Evolutionary conservation across 2,797 vertebrate genomes (phyloP).

Genomic region (Thunnus albacares): DNA sequence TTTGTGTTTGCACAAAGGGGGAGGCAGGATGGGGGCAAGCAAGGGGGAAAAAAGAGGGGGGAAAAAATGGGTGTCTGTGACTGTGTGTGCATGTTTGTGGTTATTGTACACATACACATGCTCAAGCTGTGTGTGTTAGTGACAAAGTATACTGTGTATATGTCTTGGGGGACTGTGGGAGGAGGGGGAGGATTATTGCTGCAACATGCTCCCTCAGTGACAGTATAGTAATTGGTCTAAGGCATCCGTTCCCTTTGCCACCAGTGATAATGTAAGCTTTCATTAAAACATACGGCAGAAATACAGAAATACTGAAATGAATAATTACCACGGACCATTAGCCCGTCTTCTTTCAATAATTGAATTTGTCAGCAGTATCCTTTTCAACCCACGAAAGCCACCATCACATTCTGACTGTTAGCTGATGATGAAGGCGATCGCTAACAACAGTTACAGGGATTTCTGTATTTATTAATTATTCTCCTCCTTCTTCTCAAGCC

Average conservation of each 20-base stretch:
- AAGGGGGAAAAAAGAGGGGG: neutral
- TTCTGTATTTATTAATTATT: constrained; percentile 48
- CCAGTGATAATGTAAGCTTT: constrained; percentile 89
- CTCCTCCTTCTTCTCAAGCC: constrained; percentile 38
- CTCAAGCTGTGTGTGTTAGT: constrained; percentile 12
- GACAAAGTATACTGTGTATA: constrained; percentile 17
- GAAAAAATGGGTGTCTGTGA: constrained; percentile 19
- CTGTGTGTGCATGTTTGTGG: constrained; percentile 41
- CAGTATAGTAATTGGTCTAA: constrained; percentile 68
- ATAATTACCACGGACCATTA: constrained; percentile 97
- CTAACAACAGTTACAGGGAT: constrained; percentile 32
- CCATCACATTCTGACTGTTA: constrained; percentile 79
- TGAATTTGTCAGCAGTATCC: constrained; percentile 98
- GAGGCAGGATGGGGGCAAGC: constrained; percentile 32
- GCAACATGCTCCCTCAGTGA: constrained; percentile 57
- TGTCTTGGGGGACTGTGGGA: constrained; percentile 14
- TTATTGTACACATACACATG: constrained; percentile 41
- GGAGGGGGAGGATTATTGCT: constrained; percentile 51
- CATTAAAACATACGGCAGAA: constrained; percentile 94
- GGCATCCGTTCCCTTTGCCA: constrained; percentile 74
- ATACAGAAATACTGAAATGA: constrained; percentile 91
- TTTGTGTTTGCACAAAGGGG: constrained; percentile 53
- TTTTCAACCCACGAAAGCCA: constrained; percentile 92
- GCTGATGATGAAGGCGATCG: constrained; percentile 90
- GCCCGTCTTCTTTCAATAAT: constrained; percentile 95